phyloP scores from a whole-genome alignment of 2,113 vertebrate genomes.

The Osmerus mordax region DNA sequence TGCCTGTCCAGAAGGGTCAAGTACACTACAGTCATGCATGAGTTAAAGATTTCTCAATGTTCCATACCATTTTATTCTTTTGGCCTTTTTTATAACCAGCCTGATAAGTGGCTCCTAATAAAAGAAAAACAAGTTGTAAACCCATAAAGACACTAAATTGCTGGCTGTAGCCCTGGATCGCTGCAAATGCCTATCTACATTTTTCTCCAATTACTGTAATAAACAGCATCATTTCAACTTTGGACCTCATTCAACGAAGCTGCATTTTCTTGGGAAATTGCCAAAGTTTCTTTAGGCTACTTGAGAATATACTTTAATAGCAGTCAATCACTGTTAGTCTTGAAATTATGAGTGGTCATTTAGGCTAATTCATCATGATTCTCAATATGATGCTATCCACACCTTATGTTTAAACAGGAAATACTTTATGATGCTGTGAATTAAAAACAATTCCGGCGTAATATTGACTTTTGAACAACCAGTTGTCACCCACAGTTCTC shows the following conservation, averaged over 20 bases:
- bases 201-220: conserved; percentile 59
- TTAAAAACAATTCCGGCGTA: too few relatives aligned
- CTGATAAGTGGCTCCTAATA: conserved; percentile 45
- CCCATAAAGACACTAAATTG: conserved; percentile 47
- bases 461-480: too few relatives aligned
- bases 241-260: conserved; percentile 62
- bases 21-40: neutral
- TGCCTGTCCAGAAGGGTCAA: too few relatives aligned
- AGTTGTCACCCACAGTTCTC: too few relatives aligned
- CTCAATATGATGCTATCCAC: too few relatives aligned
- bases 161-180: conserved; percentile 24
- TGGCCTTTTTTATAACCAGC: conserved; percentile 37
- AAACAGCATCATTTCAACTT: conserved; percentile 66
- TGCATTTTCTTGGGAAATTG: conserved; percentile 40
- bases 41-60: conserved; percentile 62
- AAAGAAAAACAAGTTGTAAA: conserved; percentile 56
- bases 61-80: conserved; percentile 32
- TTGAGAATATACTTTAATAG: conserved; percentile 11
- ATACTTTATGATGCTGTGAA: too few relatives aligned
- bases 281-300: conserved; percentile 38
- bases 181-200: conserved; percentile 47
- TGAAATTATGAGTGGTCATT: conserved; percentile 24
- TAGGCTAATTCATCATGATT: neutral
- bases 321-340: neutral
- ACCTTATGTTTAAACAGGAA: too few relatives aligned